A percentile compares a stretch with the other conserved stretches of the same genome.
Conservation (phyloP, 2,888 invertebrate genomes). For the Drosophila merina region DNA sequence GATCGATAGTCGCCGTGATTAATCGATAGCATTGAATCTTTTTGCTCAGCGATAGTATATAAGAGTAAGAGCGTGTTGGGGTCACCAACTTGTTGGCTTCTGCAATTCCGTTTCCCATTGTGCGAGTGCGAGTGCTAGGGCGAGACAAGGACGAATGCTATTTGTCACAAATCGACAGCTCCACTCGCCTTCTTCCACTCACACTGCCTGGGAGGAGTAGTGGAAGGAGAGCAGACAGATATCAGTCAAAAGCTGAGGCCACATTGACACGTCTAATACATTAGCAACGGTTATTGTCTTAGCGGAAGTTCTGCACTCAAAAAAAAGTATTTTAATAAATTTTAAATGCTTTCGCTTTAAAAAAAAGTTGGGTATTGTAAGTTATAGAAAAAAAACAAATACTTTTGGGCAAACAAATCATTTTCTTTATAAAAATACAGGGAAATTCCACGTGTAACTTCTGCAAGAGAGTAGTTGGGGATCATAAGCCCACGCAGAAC, state of each 20-base stretch:
- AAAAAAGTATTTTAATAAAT: neutral
- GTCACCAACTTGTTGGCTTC: conserved; percentile 50
- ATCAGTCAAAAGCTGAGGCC: conserved; percentile 71
- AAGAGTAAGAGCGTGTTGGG: neutral
- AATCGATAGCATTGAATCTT: conserved; percentile 40
- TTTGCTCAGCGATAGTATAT: neutral
- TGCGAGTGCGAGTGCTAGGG: conserved; percentile 4
- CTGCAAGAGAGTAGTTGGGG: neutral
- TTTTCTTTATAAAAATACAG: no score
- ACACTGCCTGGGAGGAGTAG: neutral
- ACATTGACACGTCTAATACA: conserved; percentile 75
- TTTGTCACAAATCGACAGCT: conserved; percentile 63
- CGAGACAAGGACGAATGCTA: conserved; percentile 37
- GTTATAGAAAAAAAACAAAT: no score
- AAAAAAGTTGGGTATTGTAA: no score
- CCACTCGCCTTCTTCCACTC: conserved; percentile 31
- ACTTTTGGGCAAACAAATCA: no score
- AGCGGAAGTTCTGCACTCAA: conserved; percentile 34
- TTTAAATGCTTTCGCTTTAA: no score
- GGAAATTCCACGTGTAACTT: no score
- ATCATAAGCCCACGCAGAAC: neutral
- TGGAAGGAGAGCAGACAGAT: conserved; percentile 45
- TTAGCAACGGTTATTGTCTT: conserved; percentile 72
- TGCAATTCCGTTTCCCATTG: conserved; percentile 22
- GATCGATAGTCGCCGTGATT: conserved; percentile 31